These are phyloP conservation scores for Drosophila busckii DNA, from an alignment of 1,140 invertebrate genomes.

Conservation along the genomic window DNA sequence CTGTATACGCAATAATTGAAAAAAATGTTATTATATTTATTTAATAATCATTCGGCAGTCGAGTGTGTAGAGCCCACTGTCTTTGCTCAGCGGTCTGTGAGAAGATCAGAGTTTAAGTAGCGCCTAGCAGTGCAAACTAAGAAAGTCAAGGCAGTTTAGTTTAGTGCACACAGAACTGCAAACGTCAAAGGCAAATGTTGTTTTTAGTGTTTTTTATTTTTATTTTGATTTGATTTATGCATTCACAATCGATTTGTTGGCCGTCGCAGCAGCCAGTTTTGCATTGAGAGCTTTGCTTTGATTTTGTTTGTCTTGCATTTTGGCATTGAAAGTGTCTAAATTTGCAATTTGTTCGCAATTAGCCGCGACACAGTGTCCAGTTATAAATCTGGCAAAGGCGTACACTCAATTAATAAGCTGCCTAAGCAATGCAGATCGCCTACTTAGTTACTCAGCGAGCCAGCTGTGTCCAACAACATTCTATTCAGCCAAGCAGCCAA, in stretches of 20 bases:
- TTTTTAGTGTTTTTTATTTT: slow-evolving; percentile 24
- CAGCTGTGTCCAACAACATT: slow-evolving; percentile 31
- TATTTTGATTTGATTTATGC: slow-evolving; percentile 49
- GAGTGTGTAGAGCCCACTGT: slow-evolving; percentile 13
- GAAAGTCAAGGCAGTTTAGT: slow-evolving; percentile 60
- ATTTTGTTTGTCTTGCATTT: no score
- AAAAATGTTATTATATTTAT: slow-evolving; percentile 45
- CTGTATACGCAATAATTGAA: slow-evolving; percentile 44
- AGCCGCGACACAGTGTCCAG: slow-evolving; percentile 29
- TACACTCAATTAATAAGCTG: slow-evolving; percentile 53
- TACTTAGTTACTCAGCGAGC: slow-evolving; percentile 39
- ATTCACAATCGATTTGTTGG: slow-evolving; percentile 36
- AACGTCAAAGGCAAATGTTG: slow-evolving; percentile 48
- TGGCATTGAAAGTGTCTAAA: slow-evolving; percentile 53
- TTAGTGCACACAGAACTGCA: slow-evolving; percentile 25
- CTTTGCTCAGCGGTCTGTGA: slow-evolving; percentile 29
- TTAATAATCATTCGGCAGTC: slow-evolving; percentile 8
- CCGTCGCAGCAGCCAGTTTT: slow-evolving; percentile 31
- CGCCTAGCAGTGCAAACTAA: slow-evolving; percentile 29
- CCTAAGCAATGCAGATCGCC: slow-evolving; percentile 39
- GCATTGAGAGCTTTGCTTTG: slow-evolving; percentile 44
- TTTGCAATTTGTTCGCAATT: slow-evolving; percentile 59
- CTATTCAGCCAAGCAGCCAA: slow-evolving; percentile 45
- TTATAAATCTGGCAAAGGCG: slow-evolving; percentile 60
- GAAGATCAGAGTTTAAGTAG: no score